phyloP scores from a whole-genome alignment of 1,140 invertebrate genomes.

The Bombus cullumanus region DNA sequence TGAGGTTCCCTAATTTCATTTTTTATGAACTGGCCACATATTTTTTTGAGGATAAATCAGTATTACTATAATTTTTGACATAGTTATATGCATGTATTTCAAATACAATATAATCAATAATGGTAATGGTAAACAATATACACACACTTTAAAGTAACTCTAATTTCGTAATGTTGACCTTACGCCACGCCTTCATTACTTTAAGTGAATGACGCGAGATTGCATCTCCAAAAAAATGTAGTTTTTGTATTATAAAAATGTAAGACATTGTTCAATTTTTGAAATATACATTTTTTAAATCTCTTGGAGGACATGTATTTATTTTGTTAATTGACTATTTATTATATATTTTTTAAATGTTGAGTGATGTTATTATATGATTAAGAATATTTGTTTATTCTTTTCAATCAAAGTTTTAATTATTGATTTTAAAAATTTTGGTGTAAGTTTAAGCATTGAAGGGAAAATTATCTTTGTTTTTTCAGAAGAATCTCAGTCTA shows the following conservation, averaged over 20 bases:
- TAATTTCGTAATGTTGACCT: slow-evolving; percentile 9
- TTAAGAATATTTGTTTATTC: neutral
- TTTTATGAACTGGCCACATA: neutral
- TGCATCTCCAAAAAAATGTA: neutral
- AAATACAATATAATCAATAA: neutral
- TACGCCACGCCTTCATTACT: slow-evolving; percentile 39
- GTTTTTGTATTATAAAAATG: neutral
- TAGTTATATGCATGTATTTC: neutral
- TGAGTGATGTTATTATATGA: neutral
- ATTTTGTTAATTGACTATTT: neutral
- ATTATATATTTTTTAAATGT: neutral
- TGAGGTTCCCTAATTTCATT: neutral
- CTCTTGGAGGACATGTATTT: neutral
- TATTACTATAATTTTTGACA: neutral
- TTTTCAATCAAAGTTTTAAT: neutral
- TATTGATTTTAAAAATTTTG: neutral
- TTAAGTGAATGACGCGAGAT: neutral
- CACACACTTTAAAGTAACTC: neutral
- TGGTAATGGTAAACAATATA: neutral
- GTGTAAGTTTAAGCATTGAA: slow-evolving; percentile 35
- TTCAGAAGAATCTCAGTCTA: slow-evolving; percentile 78
- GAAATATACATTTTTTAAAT: neutral
- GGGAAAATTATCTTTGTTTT: slow-evolving; percentile 66
- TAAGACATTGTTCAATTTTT: no score
- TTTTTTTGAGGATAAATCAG: no score